Base-by-base conservation (phyloP, 1,140 invertebrate species). In the Bacillus rossius region DNA sequence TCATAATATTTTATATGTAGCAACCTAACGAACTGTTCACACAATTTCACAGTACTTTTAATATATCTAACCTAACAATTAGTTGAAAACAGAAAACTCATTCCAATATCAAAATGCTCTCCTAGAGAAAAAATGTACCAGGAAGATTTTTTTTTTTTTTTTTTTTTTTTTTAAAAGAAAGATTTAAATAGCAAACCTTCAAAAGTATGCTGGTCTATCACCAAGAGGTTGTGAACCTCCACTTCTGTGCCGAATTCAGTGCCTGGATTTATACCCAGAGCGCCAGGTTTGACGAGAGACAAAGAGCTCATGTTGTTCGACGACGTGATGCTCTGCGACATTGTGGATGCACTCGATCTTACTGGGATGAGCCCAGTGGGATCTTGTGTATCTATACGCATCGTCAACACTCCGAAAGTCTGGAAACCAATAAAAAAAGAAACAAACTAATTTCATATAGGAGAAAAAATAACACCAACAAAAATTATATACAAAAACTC, bases 141-240 rank as follows among this genome's bases (percentile, higher is more conserved):
- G n/a, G n/a, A n/a, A n/a, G n/a, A n/a, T n/a, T n/a, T n/a, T n/a
- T n/a, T n/a, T n/a, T n/a, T n/a, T n/a, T n/a, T n/a, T n/a, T n/a
- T n/a, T n/a, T n/a, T n/a, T n/a, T n/a, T n/a, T n/a, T n/a, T n/a
- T n/a, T n/a, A n/a, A n/a, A n/a, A n/a, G n/a, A n/a, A n/a, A n/a
- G n/a, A n/a, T n/a, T n/a, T n/a, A n/a, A n/a, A n/a, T 34, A 7
- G 10, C 29, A 34, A 34, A 81, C 80, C 85, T 80, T 96, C 94
- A 73, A 98, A 98, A 0, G 96, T 98, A 71, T 98, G 94, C 68
- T 98, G 94, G 79, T 98, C 94, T 57, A 99, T 87, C 25, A 99
- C 81, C 3, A 98, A 79, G 37, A 99, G 79, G 75, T 92, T 96
- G 72, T 96, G 88, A 13, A 96, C 83, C 76, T 98, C 95, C 14